These are phyloP conservation scores for Nemapogon koenigi DNA, from an alignment of 2,888 invertebrate species.

Conservation along the genomic window DNA sequence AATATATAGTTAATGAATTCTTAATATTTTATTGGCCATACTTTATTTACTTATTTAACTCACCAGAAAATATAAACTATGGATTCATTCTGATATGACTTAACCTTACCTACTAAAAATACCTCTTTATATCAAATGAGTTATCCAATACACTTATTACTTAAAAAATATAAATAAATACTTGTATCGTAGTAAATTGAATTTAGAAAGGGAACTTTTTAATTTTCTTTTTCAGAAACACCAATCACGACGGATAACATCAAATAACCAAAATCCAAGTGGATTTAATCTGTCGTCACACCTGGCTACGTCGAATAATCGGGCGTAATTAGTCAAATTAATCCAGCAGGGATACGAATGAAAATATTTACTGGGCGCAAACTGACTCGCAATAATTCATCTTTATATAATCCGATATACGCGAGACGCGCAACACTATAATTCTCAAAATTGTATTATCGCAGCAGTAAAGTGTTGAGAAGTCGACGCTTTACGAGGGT, in stretches of 20 bases:
- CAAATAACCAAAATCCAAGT: conserved; percentile 5
- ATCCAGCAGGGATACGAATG: conserved; percentile 33
- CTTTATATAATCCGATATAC: conserved; percentile 56
- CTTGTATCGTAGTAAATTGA: no score
- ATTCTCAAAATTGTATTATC: conserved; percentile 48
- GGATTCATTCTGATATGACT: no score
- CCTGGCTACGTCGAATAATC: conserved; percentile 43
- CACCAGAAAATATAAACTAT: no score
- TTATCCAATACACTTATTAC: no score
- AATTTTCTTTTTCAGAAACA: neutral
- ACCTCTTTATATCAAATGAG: no score
- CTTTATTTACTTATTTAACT: no score
- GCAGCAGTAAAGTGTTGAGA: conserved; percentile 54
- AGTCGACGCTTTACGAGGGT: conserved; percentile 60
- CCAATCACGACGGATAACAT: neutral
- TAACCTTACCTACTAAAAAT: no score
- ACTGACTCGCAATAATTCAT: conserved; percentile 39
- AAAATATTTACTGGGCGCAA: conserved; percentile 42
- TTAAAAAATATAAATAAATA: no score
- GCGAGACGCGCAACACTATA: conserved; percentile 30
- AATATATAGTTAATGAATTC: no score
- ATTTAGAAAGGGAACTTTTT: no score
- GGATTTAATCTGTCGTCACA: conserved; percentile 45
- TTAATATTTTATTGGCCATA: no score
- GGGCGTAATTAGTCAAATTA: conserved; percentile 45